Conservation (phyloP, 1,140 invertebrate genomes). For the Drosophila ohnishii region DNA sequence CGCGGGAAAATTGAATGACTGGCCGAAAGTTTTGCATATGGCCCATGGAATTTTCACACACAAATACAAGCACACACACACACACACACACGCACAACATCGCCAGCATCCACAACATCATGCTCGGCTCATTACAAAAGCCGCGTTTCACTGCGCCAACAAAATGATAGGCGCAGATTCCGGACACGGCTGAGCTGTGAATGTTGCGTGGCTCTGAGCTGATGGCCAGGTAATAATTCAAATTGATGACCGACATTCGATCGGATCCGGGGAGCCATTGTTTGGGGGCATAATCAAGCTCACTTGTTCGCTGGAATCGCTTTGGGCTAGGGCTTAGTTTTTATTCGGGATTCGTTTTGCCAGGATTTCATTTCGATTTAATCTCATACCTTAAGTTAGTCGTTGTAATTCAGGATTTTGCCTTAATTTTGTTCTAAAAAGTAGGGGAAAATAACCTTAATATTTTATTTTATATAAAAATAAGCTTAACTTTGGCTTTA, state of each 20-base stretch:
- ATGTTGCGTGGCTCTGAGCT: constrained; percentile 1
- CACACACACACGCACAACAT: background rate
- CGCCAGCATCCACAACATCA: constrained; percentile 53
- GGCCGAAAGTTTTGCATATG: constrained; percentile 46
- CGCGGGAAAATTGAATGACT: constrained; percentile 65
- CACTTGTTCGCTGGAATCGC: constrained; percentile 2
- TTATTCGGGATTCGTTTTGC: background rate
- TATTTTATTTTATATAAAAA: too few relatives aligned
- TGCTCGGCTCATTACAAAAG: constrained; percentile 73
- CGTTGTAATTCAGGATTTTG: background rate
- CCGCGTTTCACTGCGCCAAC: constrained; percentile 44
- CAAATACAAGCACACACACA: background rate
- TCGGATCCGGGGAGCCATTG: constrained; percentile 11
- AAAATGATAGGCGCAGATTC: constrained; percentile 50
- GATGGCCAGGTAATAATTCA: constrained; percentile 42
- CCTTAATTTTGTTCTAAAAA: background rate
- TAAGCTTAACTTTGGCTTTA: background rate
- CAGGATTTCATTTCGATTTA: constrained; percentile 14
- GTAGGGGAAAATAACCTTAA: too few relatives aligned
- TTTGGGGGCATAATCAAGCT: constrained; percentile 26
- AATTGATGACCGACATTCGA: constrained; percentile 47
- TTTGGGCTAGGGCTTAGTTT: background rate
- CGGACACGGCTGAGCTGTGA: constrained; percentile 6
- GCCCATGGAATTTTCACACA: constrained; percentile 30
- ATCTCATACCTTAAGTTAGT: background rate